Percentiles rank a stretch among this genome's conserved stretches.
Conservation (phyloP, 2,113 vertebrate species). For the Microtus pennsylvanicus region DNA sequence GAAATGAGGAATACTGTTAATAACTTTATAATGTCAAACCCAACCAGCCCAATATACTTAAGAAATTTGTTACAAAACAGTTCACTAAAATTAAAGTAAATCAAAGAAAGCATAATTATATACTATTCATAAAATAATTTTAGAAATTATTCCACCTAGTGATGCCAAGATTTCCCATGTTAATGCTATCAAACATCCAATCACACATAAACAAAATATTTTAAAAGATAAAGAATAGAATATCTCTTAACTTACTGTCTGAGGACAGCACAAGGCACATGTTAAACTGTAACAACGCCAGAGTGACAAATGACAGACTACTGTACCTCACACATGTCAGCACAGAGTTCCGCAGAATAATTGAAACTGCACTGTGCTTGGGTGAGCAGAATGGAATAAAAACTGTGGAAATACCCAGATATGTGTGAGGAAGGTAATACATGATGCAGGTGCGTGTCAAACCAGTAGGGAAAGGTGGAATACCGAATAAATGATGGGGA, state of each 20-base stretch:
- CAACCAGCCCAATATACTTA: neutral
- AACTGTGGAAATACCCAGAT: neutral
- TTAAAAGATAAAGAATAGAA: neutral
- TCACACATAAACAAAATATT: neutral
- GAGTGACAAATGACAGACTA: neutral
- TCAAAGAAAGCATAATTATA: neutral
- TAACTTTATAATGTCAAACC: neutral
- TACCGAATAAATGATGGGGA: neutral
- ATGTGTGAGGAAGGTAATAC: neutral
- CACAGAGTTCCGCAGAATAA: neutral
- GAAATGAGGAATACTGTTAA: neutral
- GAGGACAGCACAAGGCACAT: neutral
- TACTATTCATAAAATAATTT: neutral
- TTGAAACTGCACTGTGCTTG: neutral
- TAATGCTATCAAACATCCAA: neutral
- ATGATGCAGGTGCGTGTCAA: neutral
- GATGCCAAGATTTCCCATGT: neutral
- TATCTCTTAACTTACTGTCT: neutral
- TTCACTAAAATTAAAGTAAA: slow-evolving; percentile 1
- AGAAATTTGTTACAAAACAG: neutral
- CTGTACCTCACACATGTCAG: neutral
- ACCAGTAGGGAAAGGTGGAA: neutral
- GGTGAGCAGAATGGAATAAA: neutral
- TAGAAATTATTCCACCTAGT: neutral
- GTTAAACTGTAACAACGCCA: neutral